Percentiles rank a stretch among this genome's conserved stretches.
Evolutionary conservation across 1,140 invertebrate species (phyloP).

Genomic region (Atta cephalotes): DNA sequence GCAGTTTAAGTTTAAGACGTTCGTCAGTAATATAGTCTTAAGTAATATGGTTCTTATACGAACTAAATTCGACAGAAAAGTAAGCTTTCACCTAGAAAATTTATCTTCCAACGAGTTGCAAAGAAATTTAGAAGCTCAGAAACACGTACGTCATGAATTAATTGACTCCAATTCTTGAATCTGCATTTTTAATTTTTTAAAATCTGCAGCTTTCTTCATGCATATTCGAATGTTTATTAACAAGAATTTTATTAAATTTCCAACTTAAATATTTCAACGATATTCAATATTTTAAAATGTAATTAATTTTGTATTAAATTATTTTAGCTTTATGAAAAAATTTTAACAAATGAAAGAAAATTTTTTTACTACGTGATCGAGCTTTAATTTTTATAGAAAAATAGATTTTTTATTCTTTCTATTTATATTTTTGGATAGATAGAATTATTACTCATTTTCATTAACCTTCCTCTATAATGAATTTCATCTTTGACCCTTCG

Average conservation of each 20-base stretch:
- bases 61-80: constrained; percentile 47
- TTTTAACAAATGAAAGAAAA: background rate
- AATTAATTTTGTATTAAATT: background rate
- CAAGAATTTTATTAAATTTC: constrained; percentile 12
- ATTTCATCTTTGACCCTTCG: constrained; percentile 27
- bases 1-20: constrained; percentile 44
- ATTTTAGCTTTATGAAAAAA: background rate
- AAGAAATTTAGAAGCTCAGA: constrained; percentile 43
- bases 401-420: constrained; percentile 2
- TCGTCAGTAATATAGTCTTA: constrained; percentile 32
- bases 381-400: background rate
- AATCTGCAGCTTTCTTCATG: background rate
- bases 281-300: background rate
- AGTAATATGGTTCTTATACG: constrained; percentile 49
- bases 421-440: background rate
- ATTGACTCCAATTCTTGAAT: background rate
- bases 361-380: background rate
- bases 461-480: background rate
- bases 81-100: constrained; percentile 14
- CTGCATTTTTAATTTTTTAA: background rate
- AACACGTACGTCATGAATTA: constrained; percentile 23
- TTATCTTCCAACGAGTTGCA: constrained; percentile 45
- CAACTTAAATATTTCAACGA: constrained; percentile 6
- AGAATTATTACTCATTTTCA: background rate
- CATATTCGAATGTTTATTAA: background rate